Evolutionary conservation across 2,113 vertebrate species (phyloP).

Genomic region (Sterna hirundo): DNA sequence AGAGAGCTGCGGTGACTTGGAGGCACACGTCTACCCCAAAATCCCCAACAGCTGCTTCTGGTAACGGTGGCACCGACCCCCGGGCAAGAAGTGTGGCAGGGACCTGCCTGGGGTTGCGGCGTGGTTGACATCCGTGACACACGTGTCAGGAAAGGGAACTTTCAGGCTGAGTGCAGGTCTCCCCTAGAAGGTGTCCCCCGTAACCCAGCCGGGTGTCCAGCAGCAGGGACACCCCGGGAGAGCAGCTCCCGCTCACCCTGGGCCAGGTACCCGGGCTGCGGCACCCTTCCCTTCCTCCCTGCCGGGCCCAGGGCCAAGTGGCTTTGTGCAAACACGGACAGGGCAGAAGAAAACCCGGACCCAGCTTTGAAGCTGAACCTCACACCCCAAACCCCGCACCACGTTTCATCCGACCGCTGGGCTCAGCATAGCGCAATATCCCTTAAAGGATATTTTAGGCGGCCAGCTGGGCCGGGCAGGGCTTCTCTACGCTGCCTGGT

Average conservation of each 20-base stretch:
- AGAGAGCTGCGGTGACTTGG: fast-evolving
- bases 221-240: fast-evolving
- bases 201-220: neutral
- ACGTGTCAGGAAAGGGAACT: neutral
- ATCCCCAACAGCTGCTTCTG: neutral
- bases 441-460: neutral
- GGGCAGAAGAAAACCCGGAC: neutral
- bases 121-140: neutral
- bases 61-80: neutral
- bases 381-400: neutral
- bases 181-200: neutral
- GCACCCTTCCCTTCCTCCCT: neutral
- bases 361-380: neutral
- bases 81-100: neutral
- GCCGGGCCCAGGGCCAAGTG: neutral
- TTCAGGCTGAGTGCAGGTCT: neutral
- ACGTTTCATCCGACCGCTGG: fast-evolving
- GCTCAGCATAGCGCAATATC: neutral
- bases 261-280: fast-evolving
- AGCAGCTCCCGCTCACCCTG: neutral
- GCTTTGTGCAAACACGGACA: neutral
- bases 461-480: neutral
- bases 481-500: neutral
- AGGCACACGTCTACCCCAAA: neutral
- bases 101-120: fast-evolving